Percentiles rank a stretch among this genome's conserved stretches.
Evolutionary conservation across 2,797 vertebrate genomes (phyloP).

Genomic region (Oreortyx pictus): DNA sequence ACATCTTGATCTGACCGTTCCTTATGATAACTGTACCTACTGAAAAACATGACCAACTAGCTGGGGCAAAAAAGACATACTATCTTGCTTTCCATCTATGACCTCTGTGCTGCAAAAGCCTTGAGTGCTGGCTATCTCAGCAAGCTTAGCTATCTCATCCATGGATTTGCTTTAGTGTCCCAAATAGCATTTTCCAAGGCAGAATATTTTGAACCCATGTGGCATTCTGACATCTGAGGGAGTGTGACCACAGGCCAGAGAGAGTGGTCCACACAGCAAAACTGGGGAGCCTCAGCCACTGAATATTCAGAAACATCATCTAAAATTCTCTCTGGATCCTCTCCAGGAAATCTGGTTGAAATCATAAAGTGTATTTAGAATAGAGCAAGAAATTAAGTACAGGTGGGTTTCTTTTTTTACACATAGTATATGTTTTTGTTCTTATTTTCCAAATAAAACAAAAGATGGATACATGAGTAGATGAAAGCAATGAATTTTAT

Average conservation of each 20-base stretch:
- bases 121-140: not conserved
- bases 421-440: not conserved
- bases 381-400: not conserved
- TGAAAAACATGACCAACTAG: not conserved
- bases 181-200: not conserved
- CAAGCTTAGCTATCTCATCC: not conserved
- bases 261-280: not conserved
- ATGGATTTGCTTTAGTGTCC: not conserved
- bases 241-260: not conserved
- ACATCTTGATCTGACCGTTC: not conserved
- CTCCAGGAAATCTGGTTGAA: not conserved
- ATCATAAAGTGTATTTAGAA: not conserved
- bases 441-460: not conserved
- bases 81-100: not conserved
- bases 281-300: not conserved
- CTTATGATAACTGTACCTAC: not conserved
- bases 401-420: not conserved
- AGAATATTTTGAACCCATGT: not conserved
- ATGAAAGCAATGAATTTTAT: not conserved
- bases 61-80: accelerated
- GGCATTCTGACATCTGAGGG: not conserved
- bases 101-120: not conserved
- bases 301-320: not conserved
- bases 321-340: not conserved
- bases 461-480: not conserved